A percentile compares a stretch with the other conserved stretches of the same genome.
Evolutionary conservation across 2,888 invertebrate species (phyloP).

Genomic region (Melieria omissa): DNA sequence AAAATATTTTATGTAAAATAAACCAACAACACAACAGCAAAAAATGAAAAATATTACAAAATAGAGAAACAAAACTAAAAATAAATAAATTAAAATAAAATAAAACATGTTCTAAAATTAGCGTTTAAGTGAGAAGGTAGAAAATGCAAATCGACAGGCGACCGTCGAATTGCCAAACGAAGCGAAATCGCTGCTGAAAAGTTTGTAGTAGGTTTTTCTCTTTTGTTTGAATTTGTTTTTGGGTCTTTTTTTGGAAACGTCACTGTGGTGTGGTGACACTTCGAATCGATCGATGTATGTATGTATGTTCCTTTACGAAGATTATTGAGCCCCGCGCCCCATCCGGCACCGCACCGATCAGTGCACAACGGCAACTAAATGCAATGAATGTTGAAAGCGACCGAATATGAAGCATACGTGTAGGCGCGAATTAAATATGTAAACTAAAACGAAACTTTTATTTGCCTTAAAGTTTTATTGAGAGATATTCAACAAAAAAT

Average conservation of each 20-base stretch:
- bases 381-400: too few relatives aligned
- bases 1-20: constrained; percentile 44
- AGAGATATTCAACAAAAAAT: constrained; percentile 13
- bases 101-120: constrained; percentile 56
- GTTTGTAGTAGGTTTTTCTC: background rate
- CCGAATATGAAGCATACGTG: constrained; percentile 34
- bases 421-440: constrained; percentile 40
- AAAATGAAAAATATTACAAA: constrained; percentile 24
- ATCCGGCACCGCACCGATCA: too few relatives aligned
- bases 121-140: constrained; percentile 46
- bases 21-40: constrained; percentile 29
- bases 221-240: background rate
- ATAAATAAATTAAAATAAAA: constrained; percentile 40
- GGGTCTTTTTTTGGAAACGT: background rate
- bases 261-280: background rate
- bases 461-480: constrained; percentile 61
- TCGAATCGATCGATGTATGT: too few relatives aligned
- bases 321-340: too few relatives aligned
- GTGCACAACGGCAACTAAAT: too few relatives aligned
- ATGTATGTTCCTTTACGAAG: too few relatives aligned
- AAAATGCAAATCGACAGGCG: constrained; percentile 31
- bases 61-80: constrained; percentile 46
- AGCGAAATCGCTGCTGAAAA: background rate
- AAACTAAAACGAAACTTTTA: constrained; percentile 65
- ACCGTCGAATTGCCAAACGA: background rate